Evolutionary conservation across 37 sponge, comb jelly and placozoan species (phyloP), one percentile per base, ranked within the genome.

Genomic region (Lycopodina hypogea): DNA sequence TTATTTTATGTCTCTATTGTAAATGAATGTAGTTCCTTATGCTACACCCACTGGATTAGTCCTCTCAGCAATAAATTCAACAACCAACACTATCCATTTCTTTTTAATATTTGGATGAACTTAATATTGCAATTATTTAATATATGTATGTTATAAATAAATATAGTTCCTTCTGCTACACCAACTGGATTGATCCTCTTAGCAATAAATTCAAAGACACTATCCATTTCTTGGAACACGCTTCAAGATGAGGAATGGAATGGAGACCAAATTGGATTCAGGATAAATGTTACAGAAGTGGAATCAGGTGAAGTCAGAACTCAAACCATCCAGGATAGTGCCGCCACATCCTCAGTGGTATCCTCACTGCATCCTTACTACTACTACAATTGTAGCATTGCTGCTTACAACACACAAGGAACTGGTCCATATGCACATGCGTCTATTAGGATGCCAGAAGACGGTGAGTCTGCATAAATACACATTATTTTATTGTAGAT

Each of bases 301-400:
- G 56, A 73, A 33, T 41, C 74, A 55, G 74, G 74, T 23, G 24
- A n/a, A n/a, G 48, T 42, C 18, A 12, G 35, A 17, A 51, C 3
- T 24, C 8, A 18, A 9, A 52, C n/a, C 74, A 73, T 33, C 17
- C 45, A 4, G 11, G 22, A 26, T n/a, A 55, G 33, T 73, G 56
- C 35, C 1, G 35, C 56, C 8, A 53, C 36, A 23, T 53, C 53
- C 33, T 53, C 19, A n/a, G 4, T 19, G 23, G 22, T 53, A 22
- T 55, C 53, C 23, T 50, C 62, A 0, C 61, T 84, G 48, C 84
- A 77, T 58, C 84, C 84, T 28, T 84, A 50, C 78, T 77, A 84
- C 42, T 40, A 23, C n/a, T 84, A 84, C 61, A 48, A 69, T 24
- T 71, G 67, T 22, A 76, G 23, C 29, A 40, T 84, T 29, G 78